phyloP scores from a whole-genome alignment of 2,113 vertebrate species.

The Scytalopus superciliaris region DNA sequence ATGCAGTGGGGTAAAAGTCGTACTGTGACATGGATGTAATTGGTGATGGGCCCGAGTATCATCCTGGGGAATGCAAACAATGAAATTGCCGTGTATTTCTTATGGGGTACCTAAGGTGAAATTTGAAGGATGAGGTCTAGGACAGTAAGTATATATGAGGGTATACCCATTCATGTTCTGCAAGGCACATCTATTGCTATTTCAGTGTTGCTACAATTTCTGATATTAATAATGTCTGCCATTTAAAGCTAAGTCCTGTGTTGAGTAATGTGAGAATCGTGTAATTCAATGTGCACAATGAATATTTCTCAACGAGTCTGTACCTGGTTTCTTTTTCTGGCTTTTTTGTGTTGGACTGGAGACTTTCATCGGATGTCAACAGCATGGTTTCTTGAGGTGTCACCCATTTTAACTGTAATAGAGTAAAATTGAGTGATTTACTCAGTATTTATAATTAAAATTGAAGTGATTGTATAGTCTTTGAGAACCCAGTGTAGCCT shows the following conservation, averaged over 20 bases:
- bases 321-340: neutral
- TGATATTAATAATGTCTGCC: neutral
- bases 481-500: neutral
- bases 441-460: neutral
- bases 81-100: neutral
- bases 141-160: too few species aligned
- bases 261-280: neutral
- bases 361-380: neutral
- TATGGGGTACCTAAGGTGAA: neutral
- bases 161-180: neutral
- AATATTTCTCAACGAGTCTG: neutral
- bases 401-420: neutral
- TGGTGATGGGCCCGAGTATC: neutral
- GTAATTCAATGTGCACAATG: neutral
- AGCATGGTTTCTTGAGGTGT: neutral
- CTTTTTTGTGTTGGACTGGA: neutral
- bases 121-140: neutral
- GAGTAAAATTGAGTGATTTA: neutral
- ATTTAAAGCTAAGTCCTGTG: neutral
- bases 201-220: neutral
- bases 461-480: neutral
- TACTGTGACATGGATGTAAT: accelerated
- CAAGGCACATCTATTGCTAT: neutral
- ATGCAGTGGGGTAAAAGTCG: neutral
- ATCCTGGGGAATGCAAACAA: neutral